Percentiles rank a stretch among this genome's conserved stretches.
These are phyloP conservation scores for Melipona bicolor DNA, from an alignment of 2,888 invertebrate genomes.

Conservation along the genomic window DNA sequence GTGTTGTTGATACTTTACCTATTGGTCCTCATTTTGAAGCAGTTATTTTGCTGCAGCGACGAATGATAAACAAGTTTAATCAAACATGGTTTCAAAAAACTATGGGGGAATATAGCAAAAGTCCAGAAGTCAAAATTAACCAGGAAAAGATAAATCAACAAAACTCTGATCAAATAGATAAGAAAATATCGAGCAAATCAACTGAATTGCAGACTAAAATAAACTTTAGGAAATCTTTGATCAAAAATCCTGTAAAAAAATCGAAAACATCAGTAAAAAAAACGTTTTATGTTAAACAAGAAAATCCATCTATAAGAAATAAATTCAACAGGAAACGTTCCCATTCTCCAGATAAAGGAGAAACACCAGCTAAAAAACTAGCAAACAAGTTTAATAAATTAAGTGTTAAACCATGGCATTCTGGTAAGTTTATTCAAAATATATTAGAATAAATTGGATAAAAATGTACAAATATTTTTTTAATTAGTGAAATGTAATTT, in stretches of 20 bases:
- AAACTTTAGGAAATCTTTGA: slow-evolving; percentile 32
- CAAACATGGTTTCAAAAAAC: slow-evolving; percentile 34
- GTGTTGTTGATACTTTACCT: slow-evolving; percentile 81
- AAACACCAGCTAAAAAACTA: slow-evolving; percentile 62
- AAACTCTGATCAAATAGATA: slow-evolving; percentile 2
- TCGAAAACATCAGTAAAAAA: slow-evolving; percentile 34
- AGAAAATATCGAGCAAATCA: slow-evolving; percentile 3
- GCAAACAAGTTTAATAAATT: slow-evolving; percentile 59
- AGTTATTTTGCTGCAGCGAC: slow-evolving; percentile 80
- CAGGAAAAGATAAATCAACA: slow-evolving; percentile 29
- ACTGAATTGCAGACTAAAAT: slow-evolving; percentile 30
- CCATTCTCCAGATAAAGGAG: slow-evolving; percentile 65
- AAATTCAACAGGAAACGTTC: slow-evolving; percentile 64
- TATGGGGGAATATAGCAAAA: slow-evolving; percentile 14
- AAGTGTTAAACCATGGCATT: slow-evolving; percentile 53
- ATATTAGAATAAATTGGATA: background rate
- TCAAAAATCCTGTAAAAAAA: slow-evolving; percentile 40
- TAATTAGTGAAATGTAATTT: background rate
- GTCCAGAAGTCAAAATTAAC: slow-evolving; percentile 17
- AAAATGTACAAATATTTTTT: background rate
- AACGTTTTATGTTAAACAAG: background rate
- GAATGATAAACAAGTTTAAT: slow-evolving; percentile 75
- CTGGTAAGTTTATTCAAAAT: slow-evolving; percentile 53
- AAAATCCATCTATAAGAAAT: slow-evolving; percentile 16
- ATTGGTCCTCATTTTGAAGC: slow-evolving; percentile 80